A percentile compares a stretch with the other conserved stretches of the same genome.
Evolutionary conservation across 2,797 vertebrate species (phyloP).

Genomic region (Odontamblyopus rebecca): DNA sequence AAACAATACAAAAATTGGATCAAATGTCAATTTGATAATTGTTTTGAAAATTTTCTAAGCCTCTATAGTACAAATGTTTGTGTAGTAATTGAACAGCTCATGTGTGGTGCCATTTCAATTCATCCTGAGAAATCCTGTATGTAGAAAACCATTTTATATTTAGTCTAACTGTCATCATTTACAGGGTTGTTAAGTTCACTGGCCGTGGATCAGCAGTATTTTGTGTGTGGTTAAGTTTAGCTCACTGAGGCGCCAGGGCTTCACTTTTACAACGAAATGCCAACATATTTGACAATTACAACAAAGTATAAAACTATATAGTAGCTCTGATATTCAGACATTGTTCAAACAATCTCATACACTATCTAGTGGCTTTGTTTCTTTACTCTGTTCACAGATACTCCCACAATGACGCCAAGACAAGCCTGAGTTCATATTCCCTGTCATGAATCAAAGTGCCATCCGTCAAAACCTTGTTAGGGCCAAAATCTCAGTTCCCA

Average conservation of each 20-base stretch:
- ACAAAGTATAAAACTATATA: conserved; percentile 4
- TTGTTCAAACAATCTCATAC: conserved; percentile 20
- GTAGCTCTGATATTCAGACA: conserved; percentile 18
- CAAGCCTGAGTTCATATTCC: conserved; percentile 3
- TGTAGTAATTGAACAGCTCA: not conserved
- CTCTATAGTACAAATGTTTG: not conserved
- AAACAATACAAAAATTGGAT: not conserved
- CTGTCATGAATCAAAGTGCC: conserved; percentile 22
- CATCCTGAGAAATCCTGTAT: not conserved
- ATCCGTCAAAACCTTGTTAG: conserved; percentile 46
- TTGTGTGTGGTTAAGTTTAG: conserved; percentile 49
- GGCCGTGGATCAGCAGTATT: conserved; percentile 29
- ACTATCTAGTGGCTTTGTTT: conserved; percentile 1
- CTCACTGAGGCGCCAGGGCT: conserved; percentile 23
- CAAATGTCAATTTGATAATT: not conserved
- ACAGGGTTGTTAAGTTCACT: conserved; percentile 33
- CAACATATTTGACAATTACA: conserved; percentile 15
- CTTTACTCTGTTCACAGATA: conserved; percentile 6
- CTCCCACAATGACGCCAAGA: conserved; percentile 11
- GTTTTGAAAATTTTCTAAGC: not conserved
- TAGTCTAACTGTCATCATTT: conserved; percentile 34
- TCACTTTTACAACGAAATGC: conserved; percentile 10
- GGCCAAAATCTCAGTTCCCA: conserved; percentile 34
- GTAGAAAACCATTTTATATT: conserved; percentile 7
- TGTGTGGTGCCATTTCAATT: not conserved